Evolutionary conservation across 2,797 vertebrate species (phyloP).

Genomic region (Falco peregrinus): DNA sequence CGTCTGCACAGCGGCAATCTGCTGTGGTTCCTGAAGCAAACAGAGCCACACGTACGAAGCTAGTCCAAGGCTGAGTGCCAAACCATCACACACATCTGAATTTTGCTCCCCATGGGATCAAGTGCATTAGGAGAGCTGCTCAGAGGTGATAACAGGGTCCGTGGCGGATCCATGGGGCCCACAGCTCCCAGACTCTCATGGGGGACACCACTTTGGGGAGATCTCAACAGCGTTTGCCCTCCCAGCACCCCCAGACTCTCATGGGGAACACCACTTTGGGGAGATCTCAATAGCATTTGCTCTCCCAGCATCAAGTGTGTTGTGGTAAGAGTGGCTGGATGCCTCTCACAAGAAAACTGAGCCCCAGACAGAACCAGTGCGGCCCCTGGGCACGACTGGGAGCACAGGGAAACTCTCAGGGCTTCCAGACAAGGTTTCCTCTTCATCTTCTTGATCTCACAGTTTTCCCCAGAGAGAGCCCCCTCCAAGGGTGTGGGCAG

Average conservation of each 20-base stretch:
- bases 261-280: background rate
- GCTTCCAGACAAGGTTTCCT: background rate
- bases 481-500: background rate
- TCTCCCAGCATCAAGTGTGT: background rate
- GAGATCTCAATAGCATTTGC: background rate
- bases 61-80: background rate
- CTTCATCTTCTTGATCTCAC: background rate
- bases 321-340: background rate
- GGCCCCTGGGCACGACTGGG: background rate
- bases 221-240: background rate
- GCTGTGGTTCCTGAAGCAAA: background rate
- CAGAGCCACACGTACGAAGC: background rate
- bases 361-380: background rate
- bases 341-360: background rate
- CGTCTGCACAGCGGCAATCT: background rate
- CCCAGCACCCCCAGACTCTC: background rate
- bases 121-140: background rate
- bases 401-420: background rate
- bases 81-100: background rate
- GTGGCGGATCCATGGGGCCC: accelerated
- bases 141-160: background rate
- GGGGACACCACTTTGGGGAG: background rate
- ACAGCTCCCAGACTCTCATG: background rate
- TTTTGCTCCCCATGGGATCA: accelerated
- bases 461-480: background rate